Base-by-base conservation (phyloP, 2,797 vertebrate species). In the Gallinago stenura region DNA sequence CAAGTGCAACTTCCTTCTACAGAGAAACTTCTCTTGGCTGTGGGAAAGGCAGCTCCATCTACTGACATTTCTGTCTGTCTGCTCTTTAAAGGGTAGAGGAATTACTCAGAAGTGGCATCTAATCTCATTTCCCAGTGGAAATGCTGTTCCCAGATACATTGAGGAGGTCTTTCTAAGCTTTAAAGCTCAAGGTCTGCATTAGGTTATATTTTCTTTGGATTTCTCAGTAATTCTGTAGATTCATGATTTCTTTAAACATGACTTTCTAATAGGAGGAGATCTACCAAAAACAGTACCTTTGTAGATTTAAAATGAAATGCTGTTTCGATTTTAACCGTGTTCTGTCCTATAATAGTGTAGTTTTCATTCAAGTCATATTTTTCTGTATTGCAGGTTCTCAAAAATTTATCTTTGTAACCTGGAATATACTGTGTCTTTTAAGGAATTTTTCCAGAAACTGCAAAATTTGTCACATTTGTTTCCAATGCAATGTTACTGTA, bases 21-120 rank as follows among this genome's bases (percentile, higher is more conserved):
- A 86, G 70, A 90, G 85, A 89, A 90, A 64, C 62, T 83, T 96
- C 88, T 93, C 43, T 26, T 48, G 28, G 82, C 84, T 64, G 28
- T 33, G 70, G 95, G 95, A 97, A 97, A 95, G 83, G 90, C 78
- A 97, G 95, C 92, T 97, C 92, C 96, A 97, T 96, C 97, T 98
- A 95, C 96, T 96, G 97, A 97, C 87, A 89, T 97, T 94, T 98
- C 91, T 94, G 91, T 93, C 91, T 94, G 50, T 76, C 46, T 48
- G 75, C 77, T 94, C 83, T 69, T 41, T 86, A 95, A 96, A 95
- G 76, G 83, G 86, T 83, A 89, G 51, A 89, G 77, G 69, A 84
- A 91, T 93, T 93, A 84, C 78, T 95, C 83, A 84, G 56, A 94
- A 86, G 62, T 57, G 78, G 26, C 83, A 95, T 91, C 76, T 93